Conservation (phyloP, 1,140 invertebrate species). For the Hylaeus anthracinus region DNA sequence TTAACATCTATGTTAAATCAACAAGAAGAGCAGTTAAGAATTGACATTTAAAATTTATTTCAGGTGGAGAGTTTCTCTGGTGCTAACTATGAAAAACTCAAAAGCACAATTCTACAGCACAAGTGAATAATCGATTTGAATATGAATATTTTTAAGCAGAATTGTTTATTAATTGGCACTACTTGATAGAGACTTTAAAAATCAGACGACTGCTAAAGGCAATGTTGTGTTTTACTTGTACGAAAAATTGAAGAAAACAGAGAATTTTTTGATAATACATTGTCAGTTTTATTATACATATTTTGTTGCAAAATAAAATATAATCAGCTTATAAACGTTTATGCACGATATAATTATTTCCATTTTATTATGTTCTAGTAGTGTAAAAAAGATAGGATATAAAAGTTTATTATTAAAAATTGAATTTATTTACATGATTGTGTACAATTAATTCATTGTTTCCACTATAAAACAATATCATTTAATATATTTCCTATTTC, state of each 20-base stretch:
- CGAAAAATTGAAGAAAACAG: not conserved
- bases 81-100: conserved; percentile 89
- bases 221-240: conserved; percentile 7
- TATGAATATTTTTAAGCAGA: conserved; percentile 47
- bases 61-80: conserved; percentile 88
- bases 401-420: not conserved
- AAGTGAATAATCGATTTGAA: conserved; percentile 74
- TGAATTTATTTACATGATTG: conserved; percentile 35
- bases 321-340: conserved; percentile 48
- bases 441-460: conserved; percentile 22
- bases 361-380: not conserved
- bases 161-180: conserved; percentile 42
- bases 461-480: not conserved
- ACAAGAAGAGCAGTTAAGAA: not conserved
- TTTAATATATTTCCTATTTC: not conserved
- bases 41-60: conserved; percentile 63
- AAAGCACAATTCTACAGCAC: conserved; percentile 83
- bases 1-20: not conserved
- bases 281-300: conserved; percentile 41
- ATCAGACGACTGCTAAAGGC: conserved; percentile 23
- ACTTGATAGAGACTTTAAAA: conserved; percentile 42
- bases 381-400: not conserved
- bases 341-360: conserved; percentile 14
- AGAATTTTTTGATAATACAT: conserved; percentile 37
- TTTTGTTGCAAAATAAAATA: conserved; percentile 51